phyloP scores from a whole-genome alignment of 2,113 vertebrate genomes.

The Triplophysa rosa region DNA sequence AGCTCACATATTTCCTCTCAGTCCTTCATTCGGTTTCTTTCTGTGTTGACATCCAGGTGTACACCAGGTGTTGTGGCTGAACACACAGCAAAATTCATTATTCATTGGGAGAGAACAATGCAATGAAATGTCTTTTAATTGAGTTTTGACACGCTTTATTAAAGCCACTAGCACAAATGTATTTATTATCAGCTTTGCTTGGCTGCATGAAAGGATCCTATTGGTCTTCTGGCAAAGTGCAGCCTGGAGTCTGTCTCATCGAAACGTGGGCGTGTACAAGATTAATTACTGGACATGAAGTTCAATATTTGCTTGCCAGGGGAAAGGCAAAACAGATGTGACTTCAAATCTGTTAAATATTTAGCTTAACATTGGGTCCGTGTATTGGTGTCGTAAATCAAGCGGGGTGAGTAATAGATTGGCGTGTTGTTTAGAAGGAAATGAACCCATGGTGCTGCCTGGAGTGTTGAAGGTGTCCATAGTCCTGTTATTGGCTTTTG shows the following conservation, averaged over 20 bases:
- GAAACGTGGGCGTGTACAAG: conserved; percentile 47
- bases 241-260: conserved; percentile 42
- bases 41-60: conserved; percentile 30
- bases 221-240: conserved; percentile 46
- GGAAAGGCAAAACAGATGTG: conserved; percentile 36
- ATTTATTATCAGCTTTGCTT: conserved; percentile 42
- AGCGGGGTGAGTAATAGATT: conserved; percentile 18
- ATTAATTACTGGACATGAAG: conserved; percentile 53
- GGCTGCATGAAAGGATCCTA: conserved; percentile 38
- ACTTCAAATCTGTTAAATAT: conserved; percentile 44
- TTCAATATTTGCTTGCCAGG: conserved; percentile 55
- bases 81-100: conserved; percentile 34
- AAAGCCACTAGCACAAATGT: conserved; percentile 41
- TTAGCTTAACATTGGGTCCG: conserved; percentile 40
- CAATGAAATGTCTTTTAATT: conserved; percentile 50
- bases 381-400: conserved; percentile 46
- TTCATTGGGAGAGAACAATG: conserved; percentile 39
- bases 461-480: not conserved
- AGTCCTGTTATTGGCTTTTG: conserved; percentile 4
- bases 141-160: conserved; percentile 43
- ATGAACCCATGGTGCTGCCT: conserved; percentile 14
- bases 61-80: not conserved
- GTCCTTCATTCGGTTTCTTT: not conserved
- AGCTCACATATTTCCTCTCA: no score
- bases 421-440: conserved; percentile 12